These are phyloP conservation scores for Merops nubicus DNA, from an alignment of 2,113 vertebrate species.

Conservation along the genomic window DNA sequence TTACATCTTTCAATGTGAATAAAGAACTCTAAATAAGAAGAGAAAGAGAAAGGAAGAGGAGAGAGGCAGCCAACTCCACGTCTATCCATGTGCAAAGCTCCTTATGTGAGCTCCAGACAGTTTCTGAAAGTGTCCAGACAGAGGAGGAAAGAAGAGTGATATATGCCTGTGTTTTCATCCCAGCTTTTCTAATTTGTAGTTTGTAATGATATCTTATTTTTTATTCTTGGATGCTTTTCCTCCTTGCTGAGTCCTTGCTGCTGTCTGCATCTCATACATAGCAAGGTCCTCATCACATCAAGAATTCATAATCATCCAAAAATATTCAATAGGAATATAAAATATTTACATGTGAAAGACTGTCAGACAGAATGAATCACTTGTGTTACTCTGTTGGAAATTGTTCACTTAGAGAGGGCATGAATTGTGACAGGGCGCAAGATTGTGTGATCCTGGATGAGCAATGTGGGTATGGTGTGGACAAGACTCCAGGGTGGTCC, in stretches of 20 bases:
- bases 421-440: background rate
- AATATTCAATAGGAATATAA: constrained; percentile 82
- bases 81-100: background rate
- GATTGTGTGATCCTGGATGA: background rate
- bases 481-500: background rate
- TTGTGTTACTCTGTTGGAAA: constrained; percentile 44
- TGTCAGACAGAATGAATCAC: constrained; percentile 65
- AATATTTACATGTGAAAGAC: constrained; percentile 81
- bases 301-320: constrained; percentile 82
- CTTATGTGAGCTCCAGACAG: background rate
- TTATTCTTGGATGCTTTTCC: constrained; percentile 54
- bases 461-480: background rate
- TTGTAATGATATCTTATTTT: constrained; percentile 37
- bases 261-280: constrained; percentile 73
- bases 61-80: background rate
- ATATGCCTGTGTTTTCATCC: background rate
- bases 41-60: background rate
- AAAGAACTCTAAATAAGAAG: background rate
- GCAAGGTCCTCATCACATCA: constrained; percentile 78
- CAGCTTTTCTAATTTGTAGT: background rate
- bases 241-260: constrained; percentile 65
- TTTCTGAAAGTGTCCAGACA: constrained; percentile 6
- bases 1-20: background rate
- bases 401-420: constrained; percentile 13
- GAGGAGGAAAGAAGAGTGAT: background rate